Percentiles rank a stretch among this genome's conserved stretches.
Evolutionary conservation across 2,888 invertebrate genomes (phyloP).

Genomic region (Anodontia alba): DNA sequence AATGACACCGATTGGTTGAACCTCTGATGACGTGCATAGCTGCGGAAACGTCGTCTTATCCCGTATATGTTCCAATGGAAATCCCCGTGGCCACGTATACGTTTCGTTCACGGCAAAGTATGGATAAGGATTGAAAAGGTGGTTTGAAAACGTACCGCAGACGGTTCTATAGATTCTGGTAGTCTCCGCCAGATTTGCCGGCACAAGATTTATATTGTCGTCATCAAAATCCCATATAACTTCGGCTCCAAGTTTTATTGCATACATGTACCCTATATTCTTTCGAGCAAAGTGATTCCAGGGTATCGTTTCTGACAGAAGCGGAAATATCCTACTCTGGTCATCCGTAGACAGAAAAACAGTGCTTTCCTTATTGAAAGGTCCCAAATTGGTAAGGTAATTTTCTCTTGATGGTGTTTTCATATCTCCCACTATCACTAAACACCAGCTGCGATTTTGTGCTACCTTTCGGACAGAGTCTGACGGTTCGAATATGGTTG

Average conservation of each 20-base stretch:
- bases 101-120: slow-evolving; percentile 30
- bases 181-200: not conserved
- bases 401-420: not conserved
- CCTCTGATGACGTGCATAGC: not conserved
- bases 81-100: slow-evolving; percentile 38
- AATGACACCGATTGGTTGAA: slow-evolving; percentile 17
- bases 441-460: slow-evolving; percentile 9
- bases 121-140: slow-evolving; percentile 41
- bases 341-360: slow-evolving; percentile 20
- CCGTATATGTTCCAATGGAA: slow-evolving; percentile 28
- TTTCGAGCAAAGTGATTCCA: slow-evolving; percentile 27
- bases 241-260: slow-evolving; percentile 33
- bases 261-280: slow-evolving; percentile 46
- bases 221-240: slow-evolving; percentile 47
- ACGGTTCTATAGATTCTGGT: not conserved
- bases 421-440: slow-evolving; percentile 23
- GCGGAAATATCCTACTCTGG: slow-evolving; percentile 13
- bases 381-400: not conserved
- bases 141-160: not conserved
- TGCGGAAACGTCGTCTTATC: not conserved
- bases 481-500: slow-evolving; percentile 21
- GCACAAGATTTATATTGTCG: slow-evolving; percentile 19
- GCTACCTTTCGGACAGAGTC: slow-evolving; percentile 9
- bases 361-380: not conserved
- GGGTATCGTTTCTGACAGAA: slow-evolving; percentile 23